Percentiles rank a stretch among this genome's conserved stretches.
Conservation (phyloP, 2,888 invertebrate species). For the Caenorhabditis afra region DNA sequence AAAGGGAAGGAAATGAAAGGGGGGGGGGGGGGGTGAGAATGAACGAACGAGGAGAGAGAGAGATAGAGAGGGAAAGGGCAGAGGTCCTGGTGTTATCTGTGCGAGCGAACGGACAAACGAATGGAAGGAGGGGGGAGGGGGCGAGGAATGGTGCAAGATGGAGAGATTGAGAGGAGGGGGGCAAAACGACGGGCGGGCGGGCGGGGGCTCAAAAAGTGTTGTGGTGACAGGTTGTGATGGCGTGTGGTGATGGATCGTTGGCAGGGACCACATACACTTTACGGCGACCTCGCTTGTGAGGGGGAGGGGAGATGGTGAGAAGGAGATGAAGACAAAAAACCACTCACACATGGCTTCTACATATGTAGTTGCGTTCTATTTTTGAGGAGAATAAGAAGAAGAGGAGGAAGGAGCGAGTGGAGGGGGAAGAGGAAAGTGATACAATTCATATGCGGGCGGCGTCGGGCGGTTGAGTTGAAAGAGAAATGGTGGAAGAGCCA, state of each 20-base stretch:
- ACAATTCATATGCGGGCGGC: no score
- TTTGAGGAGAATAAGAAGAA: no score
- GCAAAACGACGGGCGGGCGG: constrained; percentile 1
- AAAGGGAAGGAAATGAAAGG: not conserved
- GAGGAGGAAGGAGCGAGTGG: no score
- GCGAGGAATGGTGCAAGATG: not conserved
- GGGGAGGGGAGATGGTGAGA: not conserved
- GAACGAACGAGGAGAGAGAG: not conserved
- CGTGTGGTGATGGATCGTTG: constrained; percentile 46
- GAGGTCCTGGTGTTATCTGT: constrained; percentile 44
- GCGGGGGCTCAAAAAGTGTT: constrained; percentile 45
- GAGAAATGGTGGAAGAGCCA: no score
- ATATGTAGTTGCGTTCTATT: no score
- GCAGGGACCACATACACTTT: constrained; percentile 20
- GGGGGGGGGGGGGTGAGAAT: no score
- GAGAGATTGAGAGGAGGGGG: no score
- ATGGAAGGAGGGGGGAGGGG: not conserved
- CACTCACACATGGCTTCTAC: no score
- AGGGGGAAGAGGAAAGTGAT: no score
- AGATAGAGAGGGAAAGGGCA: not conserved
- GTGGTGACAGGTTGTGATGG: constrained; percentile 58
- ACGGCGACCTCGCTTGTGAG: constrained; percentile 10
- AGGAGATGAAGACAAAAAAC: not conserved
- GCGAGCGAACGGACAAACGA: constrained; percentile 9
- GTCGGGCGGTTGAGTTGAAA: no score